phyloP scores from a whole-genome alignment of 2,888 invertebrate genomes.

The Eupeodes luniger region DNA sequence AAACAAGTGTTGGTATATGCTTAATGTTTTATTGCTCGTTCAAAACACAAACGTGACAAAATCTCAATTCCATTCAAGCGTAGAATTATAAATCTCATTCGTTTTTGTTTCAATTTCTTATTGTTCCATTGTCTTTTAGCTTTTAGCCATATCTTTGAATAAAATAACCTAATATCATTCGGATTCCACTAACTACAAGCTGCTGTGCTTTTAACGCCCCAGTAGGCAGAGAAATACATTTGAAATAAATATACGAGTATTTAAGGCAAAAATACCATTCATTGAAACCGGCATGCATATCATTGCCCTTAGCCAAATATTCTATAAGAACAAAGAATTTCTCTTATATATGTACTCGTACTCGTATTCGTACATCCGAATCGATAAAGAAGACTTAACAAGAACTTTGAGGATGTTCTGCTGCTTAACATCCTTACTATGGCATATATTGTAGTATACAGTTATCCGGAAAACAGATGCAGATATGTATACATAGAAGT shows the following conservation, averaged over 20 bases:
- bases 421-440: not conserved
- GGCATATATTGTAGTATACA: not conserved
- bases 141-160: conserved; percentile 8
- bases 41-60: not conserved
- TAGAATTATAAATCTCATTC: not conserved
- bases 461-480: not conserved
- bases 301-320: conserved; percentile 29
- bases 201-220: not conserved
- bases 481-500: not conserved
- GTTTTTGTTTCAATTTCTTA: not conserved
- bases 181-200: conserved; percentile 37
- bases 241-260: conserved; percentile 19
- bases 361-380: not conserved
- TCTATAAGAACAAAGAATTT: conserved; percentile 8
- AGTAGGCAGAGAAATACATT: conserved; percentile 30
- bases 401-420: not conserved
- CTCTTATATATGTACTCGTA: not conserved
- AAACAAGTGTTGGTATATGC: not conserved
- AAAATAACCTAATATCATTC: conserved; percentile 31
- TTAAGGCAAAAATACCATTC: conserved; percentile 32
- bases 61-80: not conserved
- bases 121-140: not conserved
- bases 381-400: not conserved
- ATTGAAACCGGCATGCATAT: conserved; percentile 46
- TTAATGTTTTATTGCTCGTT: not conserved